Conservation (phyloP, 2,113 vertebrate genomes). For the Clarias macrocephalus region DNA sequence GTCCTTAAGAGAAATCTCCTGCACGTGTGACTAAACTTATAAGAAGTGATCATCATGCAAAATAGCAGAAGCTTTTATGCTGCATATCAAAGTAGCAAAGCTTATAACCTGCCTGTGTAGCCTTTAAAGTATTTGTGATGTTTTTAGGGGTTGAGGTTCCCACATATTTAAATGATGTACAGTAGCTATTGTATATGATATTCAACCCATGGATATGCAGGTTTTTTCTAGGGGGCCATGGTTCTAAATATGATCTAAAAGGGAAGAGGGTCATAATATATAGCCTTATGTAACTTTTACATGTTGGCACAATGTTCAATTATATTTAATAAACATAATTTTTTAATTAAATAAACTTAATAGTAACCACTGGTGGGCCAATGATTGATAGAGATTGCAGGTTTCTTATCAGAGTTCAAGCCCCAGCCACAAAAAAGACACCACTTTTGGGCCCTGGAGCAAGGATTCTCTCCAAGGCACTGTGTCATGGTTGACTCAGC, state of each 20-base stretch:
- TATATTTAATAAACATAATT: too few species aligned
- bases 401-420: too few species aligned
- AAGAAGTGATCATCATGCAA: constrained; percentile 28
- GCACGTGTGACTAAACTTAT: constrained; percentile 24
- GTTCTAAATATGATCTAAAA: neutral
- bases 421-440: too few species aligned
- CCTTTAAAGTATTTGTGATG: neutral
- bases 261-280: too few species aligned
- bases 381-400: too few species aligned
- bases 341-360: too few species aligned
- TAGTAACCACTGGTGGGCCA: too few species aligned
- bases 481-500: too few species aligned
- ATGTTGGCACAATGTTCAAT: too few species aligned
- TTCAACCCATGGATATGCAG: neutral
- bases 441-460: too few species aligned
- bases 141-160: neutral
- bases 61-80: neutral
- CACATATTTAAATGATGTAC: neutral
- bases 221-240: neutral
- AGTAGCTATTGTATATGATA: neutral
- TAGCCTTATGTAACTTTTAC: too few species aligned
- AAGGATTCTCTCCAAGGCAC: too few species aligned
- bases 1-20: neutral
- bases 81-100: neutral
- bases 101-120: neutral